These are phyloP conservation scores for Indicator indicator DNA, from an alignment of 2,113 vertebrate species.

Conservation along the genomic window DNA sequence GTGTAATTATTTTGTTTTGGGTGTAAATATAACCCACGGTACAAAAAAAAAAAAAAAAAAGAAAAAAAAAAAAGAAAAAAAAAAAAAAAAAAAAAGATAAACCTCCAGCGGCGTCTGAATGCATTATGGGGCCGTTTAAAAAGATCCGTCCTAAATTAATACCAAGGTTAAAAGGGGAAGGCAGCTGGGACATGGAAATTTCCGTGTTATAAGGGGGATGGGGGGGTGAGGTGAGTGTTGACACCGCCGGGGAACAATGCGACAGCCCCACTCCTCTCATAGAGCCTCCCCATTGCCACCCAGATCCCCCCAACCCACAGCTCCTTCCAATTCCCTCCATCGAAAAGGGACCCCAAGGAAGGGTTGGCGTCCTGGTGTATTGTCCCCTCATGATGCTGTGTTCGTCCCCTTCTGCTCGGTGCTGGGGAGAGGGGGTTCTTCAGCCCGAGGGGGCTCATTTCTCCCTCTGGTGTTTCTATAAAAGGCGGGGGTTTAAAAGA, in stretches of 20 bases:
- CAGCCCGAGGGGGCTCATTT: no score
- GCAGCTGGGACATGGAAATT: slow-evolving; percentile 48
- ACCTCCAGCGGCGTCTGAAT: slow-evolving; percentile 67
- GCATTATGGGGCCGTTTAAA: slow-evolving; percentile 51
- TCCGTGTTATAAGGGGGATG: neutral
- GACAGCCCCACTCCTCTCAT: neutral
- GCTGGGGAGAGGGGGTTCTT: neutral
- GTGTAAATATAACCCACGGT: slow-evolving; percentile 82
- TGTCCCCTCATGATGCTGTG: no score
- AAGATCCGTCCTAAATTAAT: slow-evolving; percentile 58
- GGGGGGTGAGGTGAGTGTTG: neutral
- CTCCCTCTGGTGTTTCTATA: neutral
- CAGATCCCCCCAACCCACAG: neutral
- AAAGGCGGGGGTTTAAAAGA: neutral
- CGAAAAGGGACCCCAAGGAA: neutral
- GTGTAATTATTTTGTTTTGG: slow-evolving; percentile 85
- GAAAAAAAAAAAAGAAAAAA: neutral
- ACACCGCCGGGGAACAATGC: neutral
- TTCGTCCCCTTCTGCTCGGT: no score
- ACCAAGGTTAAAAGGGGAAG: slow-evolving; percentile 55
- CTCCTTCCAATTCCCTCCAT: neutral
- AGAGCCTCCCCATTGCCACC: neutral
- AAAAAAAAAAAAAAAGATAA: neutral
- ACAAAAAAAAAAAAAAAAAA: slow-evolving; percentile 12
- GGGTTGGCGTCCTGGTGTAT: neutral